phyloP scores from a whole-genome alignment of 1,140 invertebrate species.

The Drosophila guanche region DNA sequence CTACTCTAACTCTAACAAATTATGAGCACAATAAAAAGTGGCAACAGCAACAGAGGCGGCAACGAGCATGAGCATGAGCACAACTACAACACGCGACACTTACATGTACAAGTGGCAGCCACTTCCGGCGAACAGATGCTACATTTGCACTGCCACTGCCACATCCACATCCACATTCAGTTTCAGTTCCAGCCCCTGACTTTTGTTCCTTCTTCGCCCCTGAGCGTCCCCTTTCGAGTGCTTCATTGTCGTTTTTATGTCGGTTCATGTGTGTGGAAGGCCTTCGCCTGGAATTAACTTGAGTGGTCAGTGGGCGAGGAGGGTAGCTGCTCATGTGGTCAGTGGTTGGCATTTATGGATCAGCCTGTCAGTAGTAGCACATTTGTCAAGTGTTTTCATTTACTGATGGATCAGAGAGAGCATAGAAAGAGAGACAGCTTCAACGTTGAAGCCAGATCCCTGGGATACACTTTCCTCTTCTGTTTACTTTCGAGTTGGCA shows the following conservation, averaged over 20 bases:
- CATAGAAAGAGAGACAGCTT: background rate
- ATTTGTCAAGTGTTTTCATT: constrained; percentile 58
- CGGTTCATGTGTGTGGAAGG: constrained; percentile 26
- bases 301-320: constrained; percentile 42
- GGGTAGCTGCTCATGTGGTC: constrained; percentile 43
- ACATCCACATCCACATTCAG: background rate
- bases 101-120: constrained; percentile 48
- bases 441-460: constrained; percentile 3
- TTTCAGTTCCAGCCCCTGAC: constrained; percentile 15
- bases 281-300: constrained; percentile 71
- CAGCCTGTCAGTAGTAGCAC: constrained; percentile 48
- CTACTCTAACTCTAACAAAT: constrained; percentile 63
- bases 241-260: constrained; percentile 48
- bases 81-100: constrained; percentile 51
- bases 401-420: constrained; percentile 37
- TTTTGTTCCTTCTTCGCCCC: constrained; percentile 17
- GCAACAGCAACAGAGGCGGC: constrained; percentile 14
- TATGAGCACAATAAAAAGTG: constrained; percentile 68
- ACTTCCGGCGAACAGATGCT: constrained; percentile 53
- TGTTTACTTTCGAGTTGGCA: constrained; percentile 1
- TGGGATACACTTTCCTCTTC: background rate
- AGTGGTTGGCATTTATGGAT: constrained; percentile 67
- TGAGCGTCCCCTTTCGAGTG: constrained; percentile 12
- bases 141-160: constrained; percentile 26
- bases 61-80: constrained; percentile 36